Evolutionary conservation across 2,113 vertebrate species (phyloP), one percentile per base, ranked within the genome.

Genomic region (Sinocyclocheilus grahami): DNA sequence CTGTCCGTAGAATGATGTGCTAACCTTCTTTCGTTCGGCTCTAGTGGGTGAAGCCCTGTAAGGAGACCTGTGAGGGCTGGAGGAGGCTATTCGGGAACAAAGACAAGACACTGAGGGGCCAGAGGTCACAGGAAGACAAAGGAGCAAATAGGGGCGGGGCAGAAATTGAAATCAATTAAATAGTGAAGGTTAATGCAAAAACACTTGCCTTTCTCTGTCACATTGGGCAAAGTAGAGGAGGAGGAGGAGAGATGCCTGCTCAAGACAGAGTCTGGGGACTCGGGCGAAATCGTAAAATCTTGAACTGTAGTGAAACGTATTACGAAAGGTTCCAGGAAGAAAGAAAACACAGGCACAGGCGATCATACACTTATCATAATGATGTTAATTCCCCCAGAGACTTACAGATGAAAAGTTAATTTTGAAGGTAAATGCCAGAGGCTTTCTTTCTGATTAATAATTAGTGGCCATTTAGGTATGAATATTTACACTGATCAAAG

Each of bases 11-110:
- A 91, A 93, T 33, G 92, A 92, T 83, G 89, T 33, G 30, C 30
- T 93, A 91, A 94, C 97, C 93, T 94, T 96, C 89, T 86, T 94
- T 55, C 95, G 94, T 0, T 91, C 85, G 63, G 92, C 94, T 89
- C 92, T 94, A 79, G 90, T 96, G 71, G 96, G 96, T 86, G 97
- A 96, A 89, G 95, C 94, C 91, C 96, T 97, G 92, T 96, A 94
- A 11, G 94, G 91, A 89, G 95, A 94, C 91, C 95, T 96, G 94
- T 97, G 95, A 93, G 96, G 94, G 90, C 95, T 97, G 90, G 93
- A 90, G 89, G 96, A 94, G 91, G 95, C 97, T 98, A 95, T 87
- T 95, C 85, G 92, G 94, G 94, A 94, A 93, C 95, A 97, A 93
- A 96, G 91, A 97, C 90, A 94, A 92, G 92, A 97, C 92, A 96